Base-by-base conservation (phyloP, 2,113 vertebrate genomes). In the Origma solitaria region DNA sequence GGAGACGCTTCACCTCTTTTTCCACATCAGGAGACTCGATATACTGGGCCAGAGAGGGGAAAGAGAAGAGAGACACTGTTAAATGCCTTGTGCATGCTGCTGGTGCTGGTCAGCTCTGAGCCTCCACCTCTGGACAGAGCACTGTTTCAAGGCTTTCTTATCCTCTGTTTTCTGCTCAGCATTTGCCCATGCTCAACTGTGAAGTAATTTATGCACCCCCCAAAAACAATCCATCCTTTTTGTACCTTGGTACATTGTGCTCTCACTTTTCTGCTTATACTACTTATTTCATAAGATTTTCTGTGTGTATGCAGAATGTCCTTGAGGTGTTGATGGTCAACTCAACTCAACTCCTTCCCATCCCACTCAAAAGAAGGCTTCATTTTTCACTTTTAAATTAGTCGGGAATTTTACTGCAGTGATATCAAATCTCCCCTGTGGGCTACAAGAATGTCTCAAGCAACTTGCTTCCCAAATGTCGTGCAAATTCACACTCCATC, bases 1-100 rank as follows among this genome's bases (percentile, higher is more conserved):
- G 98, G 82, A 99, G 97, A 94, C 98, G 98, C 81, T 99, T 99
- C 97, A 99, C 98, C 96, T 99, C 99, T 88, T 99, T 99, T 86
- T 99, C 99, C 96, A 99, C 99, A 82, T 99, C 98, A 93, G 99
- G 98, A 96, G 99, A 99, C 73, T 99, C 99, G 16, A 98, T 98
- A 91, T 98, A 98, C 98, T 99, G 97, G 42, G 84, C 58, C 75
- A 95, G 70, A 82, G 70, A 82, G 7, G 23, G 28, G 27, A 61
- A 60, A 25, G 22, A 65, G 62, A 91, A 61, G 56, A 83, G 50
- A 85, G 54, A 57, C 30, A 28, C 62, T 50, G 82, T 69, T 68
- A 94, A 94, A 92, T 13, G 81, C 16, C 10, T 50, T 2, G 3
- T 14, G 50, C 62, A 33, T 7, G 13, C 51, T 70, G 35, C 68